Evolutionary conservation across 2,888 invertebrate species (phyloP), one percentile per base, ranked within the genome.

Genomic region (Cryptophagus acutangulus): DNA sequence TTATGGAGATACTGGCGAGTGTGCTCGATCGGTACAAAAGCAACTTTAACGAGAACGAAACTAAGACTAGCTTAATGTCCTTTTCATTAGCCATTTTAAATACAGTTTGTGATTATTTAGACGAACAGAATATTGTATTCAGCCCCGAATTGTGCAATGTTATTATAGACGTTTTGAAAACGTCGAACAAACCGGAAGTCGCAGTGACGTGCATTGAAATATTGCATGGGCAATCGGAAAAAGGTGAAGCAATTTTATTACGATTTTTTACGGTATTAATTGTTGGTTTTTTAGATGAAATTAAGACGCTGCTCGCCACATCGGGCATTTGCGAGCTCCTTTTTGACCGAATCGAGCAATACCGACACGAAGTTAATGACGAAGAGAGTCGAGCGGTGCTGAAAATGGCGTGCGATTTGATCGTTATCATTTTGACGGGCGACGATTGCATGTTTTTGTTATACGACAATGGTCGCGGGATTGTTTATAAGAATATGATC

Each of bases 361-460:
- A 82, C 58, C 81, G 75, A 62, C 74, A 70, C 54, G 71, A 60
- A 40, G 74, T 78, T 40, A 76, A 75, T 37, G 80, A 80, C 60
- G 81, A 82, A 51, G 82, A 81, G 48, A 77, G 77, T 12, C 70
- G 80, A 52, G 78, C 82, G 2, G 73, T 86, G 3, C 76, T 88
- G 68, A 90, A 89, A 70, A 76, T 86, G 63, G 87, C 90, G 14
- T 90, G 90, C 59, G 90, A 92, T 66, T 75, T 92, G 20, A 79
- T 92, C 51, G 84, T 91, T 17, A 76, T 87, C 36, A 82, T 92
- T 42, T 71, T 92, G 28, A 90, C 88, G 40, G 1, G 61, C 90
- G 92, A 92, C 71, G 84, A 85, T 53, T 87, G 91, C 38, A 92
- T 93, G 90, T 79, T 85, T 51, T 71, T 79, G 36, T 72, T 92